Evolutionary conservation across 2,797 vertebrate genomes (phyloP).

Genomic region (Coccyzus lansbergi): DNA sequence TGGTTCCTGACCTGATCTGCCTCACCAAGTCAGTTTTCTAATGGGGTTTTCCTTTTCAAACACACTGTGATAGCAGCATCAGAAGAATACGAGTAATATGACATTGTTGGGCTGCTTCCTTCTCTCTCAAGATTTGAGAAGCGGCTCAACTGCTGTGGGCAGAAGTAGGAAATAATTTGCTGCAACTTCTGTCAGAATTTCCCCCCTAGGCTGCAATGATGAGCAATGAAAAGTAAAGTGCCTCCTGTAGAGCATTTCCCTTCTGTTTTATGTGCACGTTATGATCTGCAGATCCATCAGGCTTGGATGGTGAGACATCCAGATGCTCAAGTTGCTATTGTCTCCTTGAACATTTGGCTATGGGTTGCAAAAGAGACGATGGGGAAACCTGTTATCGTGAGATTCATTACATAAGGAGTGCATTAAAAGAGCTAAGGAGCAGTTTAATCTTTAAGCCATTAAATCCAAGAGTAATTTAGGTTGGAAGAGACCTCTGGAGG

Average conservation of each 20-base stretch:
- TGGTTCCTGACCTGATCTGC: background rate
- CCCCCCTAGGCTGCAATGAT: background rate
- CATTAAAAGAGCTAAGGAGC: slow-evolving; percentile 17
- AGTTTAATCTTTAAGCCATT: slow-evolving; percentile 31
- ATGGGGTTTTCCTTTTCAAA: background rate
- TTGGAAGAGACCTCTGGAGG: slow-evolving; percentile 29
- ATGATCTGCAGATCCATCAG: background rate
- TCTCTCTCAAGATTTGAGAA: background rate
- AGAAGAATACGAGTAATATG: background rate
- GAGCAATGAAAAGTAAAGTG: background rate
- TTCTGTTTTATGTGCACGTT: background rate
- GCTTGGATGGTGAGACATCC: background rate
- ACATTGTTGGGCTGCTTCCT: background rate
- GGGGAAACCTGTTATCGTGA: background rate
- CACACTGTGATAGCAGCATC: background rate
- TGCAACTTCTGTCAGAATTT: background rate
- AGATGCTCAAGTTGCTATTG: background rate
- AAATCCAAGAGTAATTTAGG: slow-evolving; percentile 27
- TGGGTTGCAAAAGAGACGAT: background rate
- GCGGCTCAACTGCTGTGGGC: background rate
- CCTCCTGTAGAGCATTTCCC: background rate
- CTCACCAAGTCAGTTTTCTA: background rate
- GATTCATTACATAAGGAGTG: slow-evolving; percentile 29
- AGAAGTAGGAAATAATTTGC: background rate
- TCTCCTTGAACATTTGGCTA: background rate